phyloP scores from a whole-genome alignment of 1,140 invertebrate species.

The Galendromus occidentalis region DNA sequence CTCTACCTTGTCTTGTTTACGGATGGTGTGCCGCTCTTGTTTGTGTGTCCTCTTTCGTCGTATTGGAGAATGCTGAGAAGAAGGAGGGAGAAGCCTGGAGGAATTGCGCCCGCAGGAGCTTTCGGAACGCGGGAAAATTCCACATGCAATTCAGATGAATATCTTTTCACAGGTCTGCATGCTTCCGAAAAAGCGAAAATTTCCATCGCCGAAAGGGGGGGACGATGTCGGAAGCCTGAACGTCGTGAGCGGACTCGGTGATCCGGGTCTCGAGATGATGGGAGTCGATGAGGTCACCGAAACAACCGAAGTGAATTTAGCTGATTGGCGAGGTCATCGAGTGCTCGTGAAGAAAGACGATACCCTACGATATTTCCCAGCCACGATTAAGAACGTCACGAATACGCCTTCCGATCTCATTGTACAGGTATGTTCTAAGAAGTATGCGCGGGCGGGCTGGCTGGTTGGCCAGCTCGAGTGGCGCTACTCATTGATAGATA shows the following conservation, averaged over 20 bases:
- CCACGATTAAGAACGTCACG: constrained; percentile 6
- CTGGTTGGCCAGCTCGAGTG: too few species aligned
- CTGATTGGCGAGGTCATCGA: constrained; percentile 4
- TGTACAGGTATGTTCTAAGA: neutral
- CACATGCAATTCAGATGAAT: too few species aligned
- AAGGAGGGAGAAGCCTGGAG: too few species aligned
- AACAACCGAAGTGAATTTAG: neutral
- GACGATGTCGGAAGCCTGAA: neutral
- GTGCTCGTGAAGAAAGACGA: constrained; percentile 5
- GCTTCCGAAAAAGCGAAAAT: constrained; percentile 1
- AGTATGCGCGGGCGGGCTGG: too few species aligned
- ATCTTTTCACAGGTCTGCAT: neutral
- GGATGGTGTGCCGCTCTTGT: too few species aligned
- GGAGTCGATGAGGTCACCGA: neutral
- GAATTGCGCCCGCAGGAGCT: too few species aligned
- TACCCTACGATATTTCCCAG: neutral
- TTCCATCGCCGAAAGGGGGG: neutral
- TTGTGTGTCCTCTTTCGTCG: too few species aligned
- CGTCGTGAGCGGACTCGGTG: neutral
- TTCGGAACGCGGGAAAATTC: too few species aligned
- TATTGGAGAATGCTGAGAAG: too few species aligned
- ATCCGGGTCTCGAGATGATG: neutral
- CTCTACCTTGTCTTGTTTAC: too few species aligned
- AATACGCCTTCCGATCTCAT: constrained; percentile 11
- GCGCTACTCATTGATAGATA: too few species aligned